Base-by-base conservation (phyloP, 2,888 invertebrate genomes). In the Lypha dubia region DNA sequence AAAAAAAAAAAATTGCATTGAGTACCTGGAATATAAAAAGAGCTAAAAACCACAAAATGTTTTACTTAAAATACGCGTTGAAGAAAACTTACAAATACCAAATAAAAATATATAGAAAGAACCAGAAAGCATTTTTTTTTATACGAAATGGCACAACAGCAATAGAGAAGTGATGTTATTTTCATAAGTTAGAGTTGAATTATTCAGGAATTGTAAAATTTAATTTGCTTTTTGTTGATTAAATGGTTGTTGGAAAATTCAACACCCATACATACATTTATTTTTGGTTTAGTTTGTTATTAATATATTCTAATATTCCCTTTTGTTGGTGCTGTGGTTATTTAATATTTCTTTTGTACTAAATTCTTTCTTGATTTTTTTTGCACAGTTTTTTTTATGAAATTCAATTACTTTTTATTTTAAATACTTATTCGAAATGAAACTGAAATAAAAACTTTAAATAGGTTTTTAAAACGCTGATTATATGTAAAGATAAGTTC, bases 181-280 rank as follows among this genome's bases (percentile, higher is more conserved):
- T 74, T 53, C 51, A 51, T 74, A 62, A 32, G 38, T 22, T 60
- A 32, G 24, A 35, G 53, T 63, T 63, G 62, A 70, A 24, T 13
- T 63, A 56, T 65, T 49, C 46, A 58, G 56, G 38, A 46, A 68
- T 68, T 60, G 28, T 15, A 80, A 74, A 80, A 53, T 28, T 53
- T 53, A 28, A 28, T 28, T 28, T 28, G 3, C 28, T 28, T 28
- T 28, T 28, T 28, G 3, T 28, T 28, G 28, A 28, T 28, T 28
- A 28, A 28, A 4, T 28, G 28, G 3, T 28, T 28, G 2, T 28
- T 28, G 28, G 28, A 28, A 28, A 28, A 28, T 28, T 2, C 28
- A 2, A 28, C 28, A 28, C 5, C 5, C 5, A 4, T 28, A 28
- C 5, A 4, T 28, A 5, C 28, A 28, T 2, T 4, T 28, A 28